Conservation (phyloP, 92 coral and sea anemone species). For the Muricea muricata region DNA sequence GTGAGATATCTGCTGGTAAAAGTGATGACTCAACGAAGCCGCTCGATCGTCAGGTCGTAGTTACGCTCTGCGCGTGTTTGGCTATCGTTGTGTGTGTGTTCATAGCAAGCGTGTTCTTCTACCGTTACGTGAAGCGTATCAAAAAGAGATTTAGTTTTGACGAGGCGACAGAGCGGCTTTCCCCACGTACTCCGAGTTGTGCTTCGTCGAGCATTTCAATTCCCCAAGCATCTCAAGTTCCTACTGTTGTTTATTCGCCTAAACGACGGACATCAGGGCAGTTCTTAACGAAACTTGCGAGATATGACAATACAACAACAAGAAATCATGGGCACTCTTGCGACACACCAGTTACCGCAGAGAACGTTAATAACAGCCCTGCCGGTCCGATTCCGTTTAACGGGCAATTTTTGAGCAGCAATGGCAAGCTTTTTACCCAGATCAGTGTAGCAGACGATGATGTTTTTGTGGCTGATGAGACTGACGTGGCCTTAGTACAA, state of each 20-base stretch:
- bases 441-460: conserved; percentile 10
- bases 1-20: neutral
- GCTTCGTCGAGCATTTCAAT: neutral
- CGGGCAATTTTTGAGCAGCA: neutral
- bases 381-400: neutral
- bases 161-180: neutral
- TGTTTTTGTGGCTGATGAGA: conserved; percentile 15
- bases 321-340: neutral
- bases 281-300: conserved; percentile 17
- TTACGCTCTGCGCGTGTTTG: conserved; percentile 17
- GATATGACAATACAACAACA: neutral
- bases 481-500: neutral
- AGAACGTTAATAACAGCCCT: neutral
- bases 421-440: neutral
- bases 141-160: conserved; percentile 27
- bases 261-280: neutral
- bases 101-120: conserved; percentile 21
- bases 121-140: conserved; percentile 34
- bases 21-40: neutral
- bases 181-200: neutral
- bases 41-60: conserved; percentile 15
- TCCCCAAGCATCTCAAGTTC: neutral
- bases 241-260: conserved; percentile 39
- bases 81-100: neutral
- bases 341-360: neutral